Percentiles rank a stretch among this genome's conserved stretches.
Evolutionary conservation across 1,140 invertebrate genomes (phyloP).

Genomic region (Trichonephila clavata): DNA sequence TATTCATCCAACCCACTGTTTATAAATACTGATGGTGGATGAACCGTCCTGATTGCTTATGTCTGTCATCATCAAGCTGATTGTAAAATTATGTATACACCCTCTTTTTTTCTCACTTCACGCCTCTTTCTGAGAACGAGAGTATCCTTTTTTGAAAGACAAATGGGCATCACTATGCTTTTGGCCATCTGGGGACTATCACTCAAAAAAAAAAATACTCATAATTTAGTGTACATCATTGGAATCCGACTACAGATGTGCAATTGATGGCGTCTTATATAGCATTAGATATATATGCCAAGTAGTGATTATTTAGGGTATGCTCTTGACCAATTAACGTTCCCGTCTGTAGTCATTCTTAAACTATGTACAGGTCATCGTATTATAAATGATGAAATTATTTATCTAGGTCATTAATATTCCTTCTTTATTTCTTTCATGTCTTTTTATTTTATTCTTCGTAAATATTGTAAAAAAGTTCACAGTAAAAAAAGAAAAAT

Average conservation of each 20-base stretch:
- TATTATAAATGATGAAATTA: not conserved
- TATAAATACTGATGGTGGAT: conserved; percentile 35
- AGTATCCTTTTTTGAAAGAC: not conserved
- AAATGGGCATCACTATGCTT: not conserved
- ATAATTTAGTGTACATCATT: not conserved
- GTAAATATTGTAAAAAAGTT: too few relatives aligned
- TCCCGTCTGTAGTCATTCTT: not conserved
- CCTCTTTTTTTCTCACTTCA: not conserved
- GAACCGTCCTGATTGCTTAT: conserved; percentile 2
- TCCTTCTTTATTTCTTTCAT: not conserved
- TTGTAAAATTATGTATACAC: conserved; percentile 29
- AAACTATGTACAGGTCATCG: not conserved
- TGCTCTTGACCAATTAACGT: not conserved
- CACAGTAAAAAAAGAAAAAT: too few relatives aligned
- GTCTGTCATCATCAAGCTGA: conserved; percentile 39
- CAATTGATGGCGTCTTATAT: not conserved
- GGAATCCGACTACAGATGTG: not conserved
- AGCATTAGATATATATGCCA: not conserved
- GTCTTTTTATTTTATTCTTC: too few relatives aligned
- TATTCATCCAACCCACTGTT: not conserved
- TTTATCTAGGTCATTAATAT: not conserved
- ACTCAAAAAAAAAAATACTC: not conserved
- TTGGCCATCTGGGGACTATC: not conserved
- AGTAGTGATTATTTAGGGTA: not conserved
- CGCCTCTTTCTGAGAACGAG: not conserved